These are phyloP conservation scores for Uria lomvia DNA, from an alignment of 2,113 vertebrate genomes.

Conservation along the genomic window DNA sequence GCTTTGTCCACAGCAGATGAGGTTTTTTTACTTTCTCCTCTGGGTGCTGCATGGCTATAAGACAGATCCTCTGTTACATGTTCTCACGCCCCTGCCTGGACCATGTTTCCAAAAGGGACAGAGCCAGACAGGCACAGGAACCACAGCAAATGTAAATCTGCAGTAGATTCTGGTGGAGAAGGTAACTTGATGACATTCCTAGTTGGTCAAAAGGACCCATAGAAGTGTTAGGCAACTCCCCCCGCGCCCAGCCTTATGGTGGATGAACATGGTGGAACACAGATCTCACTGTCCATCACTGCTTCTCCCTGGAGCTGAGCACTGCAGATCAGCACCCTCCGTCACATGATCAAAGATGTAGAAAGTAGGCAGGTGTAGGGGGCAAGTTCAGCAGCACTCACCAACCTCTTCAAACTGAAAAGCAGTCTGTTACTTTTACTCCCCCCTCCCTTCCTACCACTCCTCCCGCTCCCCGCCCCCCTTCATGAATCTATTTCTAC, in stretches of 20 bases:
- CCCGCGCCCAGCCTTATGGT: fast-evolving
- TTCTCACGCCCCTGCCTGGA: neutral
- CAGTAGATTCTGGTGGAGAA: neutral
- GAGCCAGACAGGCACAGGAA: neutral
- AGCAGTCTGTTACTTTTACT: neutral
- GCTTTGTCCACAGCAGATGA: neutral
- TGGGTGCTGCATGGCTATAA: neutral
- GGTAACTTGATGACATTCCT: neutral
- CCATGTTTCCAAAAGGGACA: neutral
- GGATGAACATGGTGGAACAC: neutral
- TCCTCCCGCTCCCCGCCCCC: fast-evolving
- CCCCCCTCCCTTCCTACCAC: neutral
- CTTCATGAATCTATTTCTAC: neutral
- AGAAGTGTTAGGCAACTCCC: neutral
- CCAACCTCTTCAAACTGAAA: neutral
- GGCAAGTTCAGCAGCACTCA: neutral
- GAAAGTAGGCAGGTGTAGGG: neutral
- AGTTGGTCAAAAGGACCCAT: neutral
- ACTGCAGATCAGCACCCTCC: neutral
- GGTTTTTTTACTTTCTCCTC: neutral
- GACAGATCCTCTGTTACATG: fast-evolving
- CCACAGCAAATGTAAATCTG: neutral
- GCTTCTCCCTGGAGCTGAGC: neutral
- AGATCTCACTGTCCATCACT: fast-evolving
- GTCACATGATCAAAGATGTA: neutral